Evolutionary conservation across 2,113 vertebrate species (phyloP), one percentile per base, ranked within the genome.

Genomic region (Periophthalmus modestus): DNA sequence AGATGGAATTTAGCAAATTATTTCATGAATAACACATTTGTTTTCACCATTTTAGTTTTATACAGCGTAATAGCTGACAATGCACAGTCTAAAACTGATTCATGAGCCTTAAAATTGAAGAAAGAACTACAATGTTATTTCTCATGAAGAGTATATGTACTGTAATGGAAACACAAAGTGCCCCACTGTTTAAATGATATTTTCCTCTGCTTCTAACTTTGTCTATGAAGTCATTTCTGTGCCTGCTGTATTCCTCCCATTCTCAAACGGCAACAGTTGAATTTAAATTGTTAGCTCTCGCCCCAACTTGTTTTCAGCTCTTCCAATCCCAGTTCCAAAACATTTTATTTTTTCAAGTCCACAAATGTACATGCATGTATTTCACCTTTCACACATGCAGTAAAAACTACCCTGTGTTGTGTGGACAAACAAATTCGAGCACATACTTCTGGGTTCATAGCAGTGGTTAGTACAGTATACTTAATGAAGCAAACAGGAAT

Each of bases 1-100:
- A 65, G 62, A 65, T 65, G 62, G 62, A 65, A 39, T 18, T n/a
- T n/a, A 9, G 28, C 28, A 34, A 62, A 62, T 34, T 15, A 62
- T 65, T 65, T 43, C 34, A 39, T 12, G 34, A 65, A 43, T n/a
- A 65, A 43, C 10, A 36, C 61, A 63, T 63, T 36, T 36, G 61
- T 36, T 36, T 63, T 63, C 15, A 61, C 34, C 33, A 34, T 36
- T 24, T 63, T 10, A 36, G 14, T 63, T 63, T 34, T 63, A 36
- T 19, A 34, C 43, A 28, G n/a, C 48, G 23, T 21, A 59, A 21
- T n/a, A 4, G 36, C 21, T 61, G 58, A 34, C 59, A 34, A 33
- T 34, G 28, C 59, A 33, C 16, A 16, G 28, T 28, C 21, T 59
- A 28, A 59, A 59, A 18, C 18, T 59, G 11, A 59, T 59, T 24